Percentiles rank a stretch among this genome's conserved stretches.
Conservation (phyloP, 2,797 vertebrate genomes). For the Pangasius djambal region DNA sequence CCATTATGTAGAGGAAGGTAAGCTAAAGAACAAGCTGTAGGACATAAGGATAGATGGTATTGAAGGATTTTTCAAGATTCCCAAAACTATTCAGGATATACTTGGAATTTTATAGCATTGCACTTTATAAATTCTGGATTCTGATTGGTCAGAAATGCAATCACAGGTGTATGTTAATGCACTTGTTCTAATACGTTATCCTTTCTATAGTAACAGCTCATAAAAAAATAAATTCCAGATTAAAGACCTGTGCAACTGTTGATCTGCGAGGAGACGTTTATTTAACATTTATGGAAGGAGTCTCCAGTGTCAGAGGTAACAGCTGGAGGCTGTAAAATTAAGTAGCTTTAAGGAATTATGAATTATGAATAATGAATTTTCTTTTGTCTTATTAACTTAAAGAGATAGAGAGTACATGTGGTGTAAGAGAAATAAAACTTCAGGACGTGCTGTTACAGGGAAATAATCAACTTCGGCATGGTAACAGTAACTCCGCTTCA, state of each 20-base stretch:
- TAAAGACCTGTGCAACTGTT: neutral
- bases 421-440: neutral
- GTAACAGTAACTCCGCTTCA: neutral
- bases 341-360: too few species aligned
- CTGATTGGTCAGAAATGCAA: neutral
- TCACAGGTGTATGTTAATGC: neutral
- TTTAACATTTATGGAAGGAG: neutral
- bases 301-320: neutral
- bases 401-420: neutral
- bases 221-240: neutral
- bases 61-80: neutral
- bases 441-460: neutral
- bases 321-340: neutral
- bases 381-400: neutral
- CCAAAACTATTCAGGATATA: neutral
- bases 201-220: neutral
- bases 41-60: neutral
- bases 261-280: neutral
- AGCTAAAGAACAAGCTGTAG: neutral
- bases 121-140: neutral
- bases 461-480: neutral
- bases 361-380: too few species aligned
- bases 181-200: neutral
- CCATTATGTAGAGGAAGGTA: neutral
- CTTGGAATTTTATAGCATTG: neutral